Evolutionary conservation across 2,888 invertebrate genomes (phyloP).

Genomic region (Eudemis profundana): DNA sequence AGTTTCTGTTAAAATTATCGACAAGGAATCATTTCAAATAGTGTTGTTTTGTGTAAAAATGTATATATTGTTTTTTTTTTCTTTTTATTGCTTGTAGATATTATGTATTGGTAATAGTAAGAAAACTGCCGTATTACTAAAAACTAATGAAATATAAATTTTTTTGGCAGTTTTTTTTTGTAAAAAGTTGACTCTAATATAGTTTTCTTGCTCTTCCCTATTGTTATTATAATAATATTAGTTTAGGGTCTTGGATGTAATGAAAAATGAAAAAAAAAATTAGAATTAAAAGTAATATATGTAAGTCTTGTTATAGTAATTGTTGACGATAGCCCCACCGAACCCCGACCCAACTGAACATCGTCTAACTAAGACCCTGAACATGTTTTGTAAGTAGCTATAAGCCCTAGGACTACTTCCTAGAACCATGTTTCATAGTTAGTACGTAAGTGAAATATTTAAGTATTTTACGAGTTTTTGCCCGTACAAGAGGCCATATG

Average conservation of each 20-base stretch:
- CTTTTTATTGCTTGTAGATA: not conserved
- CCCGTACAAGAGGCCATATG: too few relatives aligned
- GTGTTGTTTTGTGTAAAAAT: constrained; percentile 16
- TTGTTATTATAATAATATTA: constrained; percentile 1
- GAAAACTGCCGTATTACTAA: constrained; percentile 1
- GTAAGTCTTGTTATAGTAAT: not conserved
- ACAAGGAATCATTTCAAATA: constrained; percentile 8
- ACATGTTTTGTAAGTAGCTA: too few relatives aligned
- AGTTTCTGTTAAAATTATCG: constrained; percentile 1
- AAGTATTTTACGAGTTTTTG: too few relatives aligned
- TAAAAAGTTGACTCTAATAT: too few relatives aligned
- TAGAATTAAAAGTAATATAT: constrained; percentile 1
- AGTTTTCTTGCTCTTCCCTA: not conserved
- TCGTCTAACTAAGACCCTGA: too few relatives aligned
- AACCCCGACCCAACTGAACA: too few relatives aligned
- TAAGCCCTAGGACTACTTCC: too few relatives aligned
- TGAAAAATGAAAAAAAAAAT: not conserved
- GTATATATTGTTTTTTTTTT: constrained; percentile 7
- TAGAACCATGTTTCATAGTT: too few relatives aligned
- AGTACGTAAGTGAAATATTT: too few relatives aligned
- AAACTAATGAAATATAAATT: too few relatives aligned
- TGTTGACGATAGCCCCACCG: too few relatives aligned
- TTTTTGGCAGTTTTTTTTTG: too few relatives aligned
- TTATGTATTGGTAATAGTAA: not conserved
- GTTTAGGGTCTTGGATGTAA: not conserved